Evolutionary conservation across 2,888 invertebrate species (phyloP).

Genomic region (Psococerastis gibbosa): DNA sequence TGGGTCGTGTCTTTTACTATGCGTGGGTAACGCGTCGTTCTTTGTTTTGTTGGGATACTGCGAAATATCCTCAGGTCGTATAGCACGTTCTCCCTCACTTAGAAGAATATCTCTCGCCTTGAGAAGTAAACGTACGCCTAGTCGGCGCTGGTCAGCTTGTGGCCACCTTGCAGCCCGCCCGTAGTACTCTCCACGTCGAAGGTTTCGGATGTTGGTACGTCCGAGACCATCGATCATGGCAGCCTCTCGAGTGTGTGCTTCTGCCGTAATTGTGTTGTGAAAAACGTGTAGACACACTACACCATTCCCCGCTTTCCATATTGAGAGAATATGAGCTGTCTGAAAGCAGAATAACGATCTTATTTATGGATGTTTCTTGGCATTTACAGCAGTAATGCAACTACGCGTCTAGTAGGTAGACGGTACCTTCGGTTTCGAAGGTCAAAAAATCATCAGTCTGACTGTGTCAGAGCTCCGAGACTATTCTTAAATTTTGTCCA

Average conservation of each 20-base stretch:
- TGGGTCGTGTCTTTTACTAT: too few species aligned
- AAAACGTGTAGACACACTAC: constrained; percentile 83
- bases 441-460: too few species aligned
- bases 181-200: constrained; percentile 65
- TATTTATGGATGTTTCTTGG: too few species aligned
- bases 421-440: too few species aligned
- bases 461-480: too few species aligned
- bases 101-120: constrained; percentile 70
- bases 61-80: constrained; percentile 60
- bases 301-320: constrained; percentile 68
- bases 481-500: too few species aligned
- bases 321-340: too few species aligned
- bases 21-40: too few species aligned
- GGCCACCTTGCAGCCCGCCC: constrained; percentile 59
- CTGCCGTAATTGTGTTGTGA: constrained; percentile 74
- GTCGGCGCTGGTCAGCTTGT: constrained; percentile 41
- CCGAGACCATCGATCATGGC: constrained; percentile 83
- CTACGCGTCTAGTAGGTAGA: too few species aligned
- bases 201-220: constrained; percentile 53
- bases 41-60: too few species aligned
- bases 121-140: constrained; percentile 61
- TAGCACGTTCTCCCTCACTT: constrained; percentile 74
- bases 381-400: too few species aligned
- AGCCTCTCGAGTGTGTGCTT: constrained; percentile 87
- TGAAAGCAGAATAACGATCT: too few species aligned